These are phyloP conservation scores for Tortricodes alternella DNA, from an alignment of 2,888 invertebrate genomes.

Conservation along the genomic window DNA sequence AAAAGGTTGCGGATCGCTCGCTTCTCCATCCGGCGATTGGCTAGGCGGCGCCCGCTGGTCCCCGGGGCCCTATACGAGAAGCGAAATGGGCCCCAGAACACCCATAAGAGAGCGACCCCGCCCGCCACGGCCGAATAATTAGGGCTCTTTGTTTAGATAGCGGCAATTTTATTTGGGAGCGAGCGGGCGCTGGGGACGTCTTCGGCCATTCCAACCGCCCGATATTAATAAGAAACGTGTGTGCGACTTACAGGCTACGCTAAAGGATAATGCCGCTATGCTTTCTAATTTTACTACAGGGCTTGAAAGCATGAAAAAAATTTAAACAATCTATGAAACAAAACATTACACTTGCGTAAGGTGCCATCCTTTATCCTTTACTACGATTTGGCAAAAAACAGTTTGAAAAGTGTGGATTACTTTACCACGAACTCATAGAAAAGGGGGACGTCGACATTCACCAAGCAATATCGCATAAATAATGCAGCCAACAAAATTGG, in stretches of 20 bases:
- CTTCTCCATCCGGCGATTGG: conserved; percentile 83
- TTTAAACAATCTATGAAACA: neutral
- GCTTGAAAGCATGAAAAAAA: conserved; percentile 6
- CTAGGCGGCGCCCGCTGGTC: conserved; percentile 85
- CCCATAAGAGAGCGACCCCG: conserved; percentile 87
- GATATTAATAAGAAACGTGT: conserved; percentile 82
- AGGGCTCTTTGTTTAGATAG: conserved; percentile 85
- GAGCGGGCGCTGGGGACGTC: conserved; percentile 80
- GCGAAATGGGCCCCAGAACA: conserved; percentile 87
- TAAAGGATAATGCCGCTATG: conserved; percentile 48
- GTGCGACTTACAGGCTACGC: conserved; percentile 57
- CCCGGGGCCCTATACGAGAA: conserved; percentile 85
- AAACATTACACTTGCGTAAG: conserved; percentile 1
- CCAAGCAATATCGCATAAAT: conserved; percentile 80
- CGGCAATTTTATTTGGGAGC: conserved; percentile 84
- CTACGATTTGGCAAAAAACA: conserved; percentile 59
- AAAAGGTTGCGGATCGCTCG: conserved; percentile 83
- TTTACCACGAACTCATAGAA: conserved; percentile 65
- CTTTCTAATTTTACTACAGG: conserved; percentile 39
- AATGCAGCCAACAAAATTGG: conserved; percentile 78
- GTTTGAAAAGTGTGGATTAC: conserved; percentile 67
- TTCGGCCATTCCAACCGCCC: conserved; percentile 77
- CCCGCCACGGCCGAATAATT: conserved; percentile 85
- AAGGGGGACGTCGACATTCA: conserved; percentile 71
- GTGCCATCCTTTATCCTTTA: conserved; percentile 16